Percentiles rank a stretch among this genome's conserved stretches.
phyloP scores from a whole-genome alignment of 2,888 invertebrate genomes.

The Caenorhabditis macrosperma region DNA sequence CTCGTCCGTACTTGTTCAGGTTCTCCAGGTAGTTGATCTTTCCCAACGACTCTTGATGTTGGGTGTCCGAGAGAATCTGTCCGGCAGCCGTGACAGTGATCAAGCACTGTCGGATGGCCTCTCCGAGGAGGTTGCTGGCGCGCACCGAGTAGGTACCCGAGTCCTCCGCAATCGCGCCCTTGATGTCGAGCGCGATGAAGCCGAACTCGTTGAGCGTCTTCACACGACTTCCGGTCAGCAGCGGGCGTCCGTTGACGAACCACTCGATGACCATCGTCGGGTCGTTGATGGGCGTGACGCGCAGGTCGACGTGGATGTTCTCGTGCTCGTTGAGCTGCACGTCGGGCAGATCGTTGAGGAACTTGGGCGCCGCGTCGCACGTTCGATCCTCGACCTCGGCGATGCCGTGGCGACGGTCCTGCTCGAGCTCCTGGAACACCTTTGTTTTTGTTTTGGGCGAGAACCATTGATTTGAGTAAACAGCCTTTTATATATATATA shows the following conservation, averaged over 20 bases:
- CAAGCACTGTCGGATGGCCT: slow-evolving; percentile 71
- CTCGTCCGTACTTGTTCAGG: slow-evolving; percentile 77
- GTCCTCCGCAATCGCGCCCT: slow-evolving; percentile 89
- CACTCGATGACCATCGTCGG: slow-evolving; percentile 99
- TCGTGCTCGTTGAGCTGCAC: slow-evolving; percentile 74
- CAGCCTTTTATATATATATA: slow-evolving; percentile 58
- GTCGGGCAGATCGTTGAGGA: slow-evolving; percentile 76
- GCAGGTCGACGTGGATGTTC: slow-evolving; percentile 77
- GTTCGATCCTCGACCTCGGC: slow-evolving; percentile 70
- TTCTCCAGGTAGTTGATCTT: slow-evolving; percentile 83
- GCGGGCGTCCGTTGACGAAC: slow-evolving; percentile 94
- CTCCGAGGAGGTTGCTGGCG: slow-evolving; percentile 73
- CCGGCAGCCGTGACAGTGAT: slow-evolving; percentile 73
- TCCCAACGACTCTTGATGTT: slow-evolving; percentile 79
- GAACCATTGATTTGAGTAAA: neutral
- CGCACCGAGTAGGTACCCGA: slow-evolving; percentile 92
- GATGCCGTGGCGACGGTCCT: slow-evolving; percentile 71
- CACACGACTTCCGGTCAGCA: slow-evolving; percentile 83
- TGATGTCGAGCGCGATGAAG: slow-evolving; percentile 84
- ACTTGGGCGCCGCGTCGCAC: slow-evolving; percentile 78
- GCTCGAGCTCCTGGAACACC: slow-evolving; percentile 87
- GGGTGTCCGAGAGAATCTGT: slow-evolving; percentile 76
- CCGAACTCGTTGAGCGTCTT: slow-evolving; percentile 86
- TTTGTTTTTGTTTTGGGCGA: neutral
- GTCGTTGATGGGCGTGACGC: slow-evolving; percentile 92